Base-by-base conservation (phyloP, 2,113 vertebrate species). In the Psilopogon haemacephalus region DNA sequence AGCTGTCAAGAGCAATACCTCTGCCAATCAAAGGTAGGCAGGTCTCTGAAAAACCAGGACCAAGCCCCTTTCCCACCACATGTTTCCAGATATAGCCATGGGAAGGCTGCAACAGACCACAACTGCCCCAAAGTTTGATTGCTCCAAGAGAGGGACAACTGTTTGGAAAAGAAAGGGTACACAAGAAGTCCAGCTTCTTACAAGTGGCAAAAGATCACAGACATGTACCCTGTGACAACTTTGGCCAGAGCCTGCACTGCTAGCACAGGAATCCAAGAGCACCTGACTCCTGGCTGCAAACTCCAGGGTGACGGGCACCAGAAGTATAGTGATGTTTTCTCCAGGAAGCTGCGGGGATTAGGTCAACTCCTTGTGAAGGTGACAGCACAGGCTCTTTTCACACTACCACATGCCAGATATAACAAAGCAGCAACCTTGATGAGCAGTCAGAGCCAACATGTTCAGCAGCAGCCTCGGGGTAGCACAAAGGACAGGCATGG, bases 361-460 rank as follows among this genome's bases (percentile, higher is more conserved):
- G 15, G 12, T 35, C 6, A 24, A 27, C 16, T 55, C 16, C 26
- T 58, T 59, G 26, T n/a, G 35, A 74, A 81, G 37, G 12, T 33
- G 33, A 80, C 6, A 58, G 55, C 24, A 73, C 9, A n/a, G 20
- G 46, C 18, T 37, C 37, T 52, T 70, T 59, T 40, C 32, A 42
- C 13, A 38, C 8, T 58, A 64, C 32, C 44, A 38, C 5, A 6
- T 0, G 0, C 9, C 10, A 15, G 26, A 15, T 19, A 15, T 65
- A 77, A 62, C 4, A 59, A 44, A 37, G 5, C 38, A 30, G 15
- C 2, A 5, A 23, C 15, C 27, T 12, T 0, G 0, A 23, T 0
- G 2, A 70, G 15, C 35, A 52, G 64, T 5, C 14, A 30, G 18
- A 70, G 42, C n/a, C 40, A 20, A 17, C 24, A 32, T 27, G 12